Conservation (phyloP, 2,113 vertebrate genomes). For the Anseranas semipalmata region DNA sequence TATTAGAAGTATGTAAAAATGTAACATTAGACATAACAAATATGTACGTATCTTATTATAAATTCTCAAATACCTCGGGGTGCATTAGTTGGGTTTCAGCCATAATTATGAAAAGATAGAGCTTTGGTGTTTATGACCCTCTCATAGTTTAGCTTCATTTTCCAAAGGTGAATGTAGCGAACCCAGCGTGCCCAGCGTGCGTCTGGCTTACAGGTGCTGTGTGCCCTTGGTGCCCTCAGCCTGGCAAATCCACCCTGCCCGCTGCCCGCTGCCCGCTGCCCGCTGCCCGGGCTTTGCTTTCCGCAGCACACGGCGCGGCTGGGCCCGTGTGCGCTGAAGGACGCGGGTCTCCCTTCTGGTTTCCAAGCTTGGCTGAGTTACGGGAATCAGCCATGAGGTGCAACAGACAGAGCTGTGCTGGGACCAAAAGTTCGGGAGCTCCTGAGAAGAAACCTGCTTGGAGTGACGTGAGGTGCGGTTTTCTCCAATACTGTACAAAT, state of each 20-base stretch:
- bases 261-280: background rate
- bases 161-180: background rate
- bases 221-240: background rate
- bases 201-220: no score
- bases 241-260: background rate
- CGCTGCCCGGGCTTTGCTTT: background rate
- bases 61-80: background rate
- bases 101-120: background rate
- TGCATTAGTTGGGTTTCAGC: background rate
- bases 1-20: background rate
- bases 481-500: background rate
- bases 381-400: background rate
- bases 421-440: background rate
- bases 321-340: background rate
- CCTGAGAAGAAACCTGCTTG: background rate
- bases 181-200: accelerated
- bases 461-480: background rate
- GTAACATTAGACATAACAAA: background rate
- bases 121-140: background rate
- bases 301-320: background rate
- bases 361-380: background rate
- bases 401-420: background rate
- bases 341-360: accelerated
- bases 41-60: no score
- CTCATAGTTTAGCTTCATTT: background rate